Base-by-base conservation (phyloP, 2,888 invertebrate species). In the Sinohyriopsis cumingii region DNA sequence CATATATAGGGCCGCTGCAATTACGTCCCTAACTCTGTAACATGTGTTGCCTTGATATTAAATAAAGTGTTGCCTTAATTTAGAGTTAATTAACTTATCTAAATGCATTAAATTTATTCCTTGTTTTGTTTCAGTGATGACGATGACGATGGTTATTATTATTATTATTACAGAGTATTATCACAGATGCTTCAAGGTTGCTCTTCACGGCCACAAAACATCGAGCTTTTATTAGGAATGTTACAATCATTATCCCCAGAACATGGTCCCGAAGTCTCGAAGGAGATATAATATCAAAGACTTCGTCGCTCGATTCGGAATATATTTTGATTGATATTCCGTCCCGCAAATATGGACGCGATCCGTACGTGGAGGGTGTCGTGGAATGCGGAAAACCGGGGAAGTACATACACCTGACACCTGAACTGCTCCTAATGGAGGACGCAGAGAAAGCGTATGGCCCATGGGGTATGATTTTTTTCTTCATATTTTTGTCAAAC, bases 181-280 rank as follows among this genome's bases (percentile, higher is more conserved):
- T 93, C 76, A 90, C 90, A 59, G 90, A 91, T 77, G 92, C 93
- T 22, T 93, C 93, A 3, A 90, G 91, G 76, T 91, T 92, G 75
- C 90, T 93, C 59, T 92, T 92, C 84, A 90, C 90, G 72, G 92
- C 93, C 24, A 91, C 93, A 65, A 92, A 92, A 90, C 84, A 83
- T 59, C 79, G 78, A 45, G 68, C 79, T 6, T 84, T 77, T 60
- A 91, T 93, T 82, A 91, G 92, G 71, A 91, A 92, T 62, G 91
- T 93, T 73, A 92, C 92, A 71, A 92, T 94, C 63, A 89, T 93
- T 71, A 90, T 93, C 72, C 93, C 93, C 9, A 86, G 91, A 61
- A 90, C 91, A 55, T 94, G 93, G 93, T 91, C 91, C 22, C 91
- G 92, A 78, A 88, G 90, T 1, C 61, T 65, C 18, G n/a, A 24